Evolutionary conservation across 2,113 vertebrate species (phyloP), one percentile per base, ranked within the genome.

Genomic region (Myrmecophaga tridactyla): DNA sequence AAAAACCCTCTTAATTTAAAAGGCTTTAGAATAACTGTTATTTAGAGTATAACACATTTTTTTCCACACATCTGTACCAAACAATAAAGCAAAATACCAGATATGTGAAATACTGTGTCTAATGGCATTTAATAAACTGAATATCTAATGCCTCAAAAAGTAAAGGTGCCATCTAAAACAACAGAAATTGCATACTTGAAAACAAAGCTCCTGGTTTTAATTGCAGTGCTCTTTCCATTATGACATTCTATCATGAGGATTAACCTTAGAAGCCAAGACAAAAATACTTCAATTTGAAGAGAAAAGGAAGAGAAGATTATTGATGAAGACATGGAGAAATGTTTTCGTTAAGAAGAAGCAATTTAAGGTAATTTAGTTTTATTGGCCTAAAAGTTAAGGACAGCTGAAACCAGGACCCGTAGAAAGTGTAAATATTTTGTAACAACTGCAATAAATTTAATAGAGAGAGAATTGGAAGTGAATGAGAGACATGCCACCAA

Each of bases 21-120:
- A 92, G n/a, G 1, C 34, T 96, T 94, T 69, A 86, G 94, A 91
- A 89, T 63, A 70, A 94, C 91, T 75, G 13, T 78, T 92, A 87
- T 46, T 53, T 92, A 76, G 34, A 67, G 1, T 70, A 70, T 31
- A 80, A 62, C 34, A 91, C 25, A 70, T 63, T 48, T 93, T 89
- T 51, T 27, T 14, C 25, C 11, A 39, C 67, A 95, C 86, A 73
- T 83, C 78, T 70, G 12, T 75, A 39, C 29, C 2, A 78, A 62
- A 7, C 39, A 63, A 80, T 83, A 80, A 93, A 83, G 21, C 56
- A 67, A 67, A 41, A 84, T 58, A 58, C 13, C 91, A 95, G 86
- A 51, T 69, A 93, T 48, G 15, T 1, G 10, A 23, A 60, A 80
- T 60, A n/a, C n/a, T 72, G 6, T 43, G 39, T 60, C 18, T 80